Percentiles rank a stretch among this genome's conserved stretches.
Conservation (phyloP, 2,113 vertebrate species). For the Hypomesus transpacificus region DNA sequence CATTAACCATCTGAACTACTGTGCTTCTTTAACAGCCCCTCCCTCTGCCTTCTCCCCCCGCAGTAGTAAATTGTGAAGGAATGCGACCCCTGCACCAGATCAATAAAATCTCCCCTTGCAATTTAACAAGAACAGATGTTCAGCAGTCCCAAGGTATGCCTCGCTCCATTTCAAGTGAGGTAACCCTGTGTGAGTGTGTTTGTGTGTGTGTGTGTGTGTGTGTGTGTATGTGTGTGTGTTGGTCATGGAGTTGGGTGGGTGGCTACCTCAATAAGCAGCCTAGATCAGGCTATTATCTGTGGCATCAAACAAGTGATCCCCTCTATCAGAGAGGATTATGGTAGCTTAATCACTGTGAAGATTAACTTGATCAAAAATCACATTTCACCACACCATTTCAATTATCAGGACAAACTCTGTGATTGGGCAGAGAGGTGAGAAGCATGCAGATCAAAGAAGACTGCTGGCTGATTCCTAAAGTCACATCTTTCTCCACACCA, state of each 20-base stretch:
- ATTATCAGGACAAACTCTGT: slow-evolving; percentile 45
- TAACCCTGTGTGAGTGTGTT: slow-evolving; percentile 3
- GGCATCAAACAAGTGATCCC: slow-evolving; percentile 48
- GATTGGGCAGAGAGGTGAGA: slow-evolving; percentile 16
- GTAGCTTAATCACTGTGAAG: slow-evolving; percentile 54
- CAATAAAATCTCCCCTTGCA: slow-evolving; percentile 57
- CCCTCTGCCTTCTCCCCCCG: slow-evolving; percentile 23
- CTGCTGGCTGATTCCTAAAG: slow-evolving; percentile 43
- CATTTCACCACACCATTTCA: slow-evolving; percentile 53
- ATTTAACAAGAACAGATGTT: slow-evolving; percentile 70
- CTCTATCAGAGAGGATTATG: slow-evolving; percentile 43
- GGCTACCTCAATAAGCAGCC: slow-evolving; percentile 14
- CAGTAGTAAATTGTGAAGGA: slow-evolving; percentile 56
- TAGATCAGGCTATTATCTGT: slow-evolving; percentile 36
- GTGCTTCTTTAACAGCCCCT: slow-evolving; percentile 39
- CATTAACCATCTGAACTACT: slow-evolving; percentile 60
- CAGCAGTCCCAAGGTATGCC: slow-evolving; percentile 32
- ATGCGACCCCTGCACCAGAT: slow-evolving; percentile 51
- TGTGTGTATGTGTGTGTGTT: neutral
- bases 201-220: neutral
- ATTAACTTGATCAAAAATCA: slow-evolving; percentile 59
- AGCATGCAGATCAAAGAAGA: slow-evolving; percentile 16
- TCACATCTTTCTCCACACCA: slow-evolving; percentile 41
- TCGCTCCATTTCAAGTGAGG: slow-evolving; percentile 44
- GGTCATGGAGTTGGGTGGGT: neutral